phyloP scores from a whole-genome alignment of 2,797 vertebrate genomes.

The Knipowitschia caucasica region DNA sequence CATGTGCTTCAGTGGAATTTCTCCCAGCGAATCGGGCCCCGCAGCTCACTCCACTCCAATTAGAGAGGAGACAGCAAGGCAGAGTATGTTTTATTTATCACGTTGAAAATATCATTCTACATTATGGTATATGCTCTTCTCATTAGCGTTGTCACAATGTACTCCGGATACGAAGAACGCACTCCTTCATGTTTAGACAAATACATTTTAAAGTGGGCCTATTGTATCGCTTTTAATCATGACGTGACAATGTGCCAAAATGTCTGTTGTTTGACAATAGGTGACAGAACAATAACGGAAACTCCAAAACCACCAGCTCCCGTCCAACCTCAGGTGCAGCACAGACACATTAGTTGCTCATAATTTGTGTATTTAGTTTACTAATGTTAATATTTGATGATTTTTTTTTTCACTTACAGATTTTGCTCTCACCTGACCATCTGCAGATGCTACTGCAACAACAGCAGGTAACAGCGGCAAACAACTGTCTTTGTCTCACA shows the following conservation, averaged over 20 bases:
- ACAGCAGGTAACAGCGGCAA: too few relatives aligned
- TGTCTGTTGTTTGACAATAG: too few relatives aligned
- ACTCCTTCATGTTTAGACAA: too few relatives aligned
- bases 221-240: too few relatives aligned
- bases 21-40: constrained; percentile 19
- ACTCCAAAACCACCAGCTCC: constrained; percentile 33
- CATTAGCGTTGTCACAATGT: too few relatives aligned
- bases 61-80: constrained; percentile 44
- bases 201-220: too few relatives aligned
- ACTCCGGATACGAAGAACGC: too few relatives aligned
- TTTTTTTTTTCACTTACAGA: constrained; percentile 45
- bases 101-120: not conserved
- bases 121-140: too few relatives aligned
- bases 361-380: not conserved
- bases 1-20: constrained; percentile 27
- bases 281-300: constrained; percentile 35
- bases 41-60: constrained; percentile 25
- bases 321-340: constrained; percentile 59
- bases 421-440: constrained; percentile 45
- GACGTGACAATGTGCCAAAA: too few relatives aligned
- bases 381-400: constrained; percentile 2
- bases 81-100: constrained; percentile 41
- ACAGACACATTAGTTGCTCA: not conserved
- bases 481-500: too few relatives aligned
- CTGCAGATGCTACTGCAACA: constrained; percentile 71